Percentiles rank a stretch among this genome's conserved stretches.
These are phyloP conservation scores for Chaenogobius annularis DNA, from an alignment of 2,113 vertebrate species.

Conservation along the genomic window DNA sequence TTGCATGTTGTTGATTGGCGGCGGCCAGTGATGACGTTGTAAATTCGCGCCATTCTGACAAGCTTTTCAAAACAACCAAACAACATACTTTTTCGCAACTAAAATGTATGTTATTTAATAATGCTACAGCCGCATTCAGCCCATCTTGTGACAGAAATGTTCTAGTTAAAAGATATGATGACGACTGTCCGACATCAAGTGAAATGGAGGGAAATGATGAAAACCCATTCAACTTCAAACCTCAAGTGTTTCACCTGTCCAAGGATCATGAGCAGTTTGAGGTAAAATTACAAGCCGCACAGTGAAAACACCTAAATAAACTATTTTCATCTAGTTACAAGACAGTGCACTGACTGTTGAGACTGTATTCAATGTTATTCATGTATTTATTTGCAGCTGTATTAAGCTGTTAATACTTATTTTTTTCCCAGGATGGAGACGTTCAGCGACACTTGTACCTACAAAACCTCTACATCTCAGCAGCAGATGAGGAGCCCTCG, in stretches of 20 bases:
- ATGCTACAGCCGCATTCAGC: constrained; percentile 49
- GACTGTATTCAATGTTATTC: background rate
- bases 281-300: constrained; percentile 55
- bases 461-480: constrained; percentile 72
- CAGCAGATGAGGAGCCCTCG: constrained; percentile 59
- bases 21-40: constrained; percentile 11
- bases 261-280: constrained; percentile 80
- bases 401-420: background rate
- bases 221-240: constrained; percentile 70
- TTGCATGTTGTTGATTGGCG: background rate
- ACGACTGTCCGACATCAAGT: background rate
- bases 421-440: constrained; percentile 82
- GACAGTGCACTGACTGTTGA: background rate
- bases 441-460: constrained; percentile 85
- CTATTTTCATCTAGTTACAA: background rate
- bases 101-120: background rate
- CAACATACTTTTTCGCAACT: background rate
- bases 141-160: constrained; percentile 1
- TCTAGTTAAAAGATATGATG: background rate
- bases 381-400: background rate
- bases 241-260: constrained; percentile 66
- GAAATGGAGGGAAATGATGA: background rate
- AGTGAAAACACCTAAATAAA: no score
- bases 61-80: background rate
- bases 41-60: constrained; percentile 27